These are phyloP conservation scores for Squalus acanthias DNA, from an alignment of 2,797 vertebrate species.

Conservation along the genomic window DNA sequence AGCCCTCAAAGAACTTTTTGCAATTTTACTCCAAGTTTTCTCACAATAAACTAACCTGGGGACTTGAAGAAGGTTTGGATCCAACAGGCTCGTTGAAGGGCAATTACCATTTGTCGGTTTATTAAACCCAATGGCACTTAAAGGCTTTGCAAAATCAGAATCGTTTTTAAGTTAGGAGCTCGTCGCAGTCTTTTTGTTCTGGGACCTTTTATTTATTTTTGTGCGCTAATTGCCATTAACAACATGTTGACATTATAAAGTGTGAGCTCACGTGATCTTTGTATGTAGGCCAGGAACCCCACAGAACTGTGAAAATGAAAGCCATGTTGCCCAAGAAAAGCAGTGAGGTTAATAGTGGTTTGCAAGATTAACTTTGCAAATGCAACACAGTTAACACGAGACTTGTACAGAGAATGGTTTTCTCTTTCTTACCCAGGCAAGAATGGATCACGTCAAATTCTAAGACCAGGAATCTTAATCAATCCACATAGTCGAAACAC, in stretches of 20 bases:
- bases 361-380: background rate
- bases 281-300: background rate
- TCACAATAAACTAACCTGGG: background rate
- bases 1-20: background rate
- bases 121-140: background rate
- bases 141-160: background rate
- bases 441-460: background rate
- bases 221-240: background rate
- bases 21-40: background rate
- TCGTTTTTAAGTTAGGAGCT: background rate
- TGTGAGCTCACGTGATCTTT: background rate
- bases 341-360: background rate
- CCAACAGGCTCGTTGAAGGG: background rate
- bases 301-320: background rate
- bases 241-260: background rate
- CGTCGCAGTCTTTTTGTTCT: background rate
- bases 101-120: background rate
- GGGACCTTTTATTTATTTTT: background rate
- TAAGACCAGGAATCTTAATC: background rate
- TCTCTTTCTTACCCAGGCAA: background rate
- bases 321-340: background rate
- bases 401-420: background rate
- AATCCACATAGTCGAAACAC: background rate
- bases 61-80: background rate
- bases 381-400: background rate